phyloP scores from a whole-genome alignment of 2,113 vertebrate genomes.

The Anolis sagrei region DNA sequence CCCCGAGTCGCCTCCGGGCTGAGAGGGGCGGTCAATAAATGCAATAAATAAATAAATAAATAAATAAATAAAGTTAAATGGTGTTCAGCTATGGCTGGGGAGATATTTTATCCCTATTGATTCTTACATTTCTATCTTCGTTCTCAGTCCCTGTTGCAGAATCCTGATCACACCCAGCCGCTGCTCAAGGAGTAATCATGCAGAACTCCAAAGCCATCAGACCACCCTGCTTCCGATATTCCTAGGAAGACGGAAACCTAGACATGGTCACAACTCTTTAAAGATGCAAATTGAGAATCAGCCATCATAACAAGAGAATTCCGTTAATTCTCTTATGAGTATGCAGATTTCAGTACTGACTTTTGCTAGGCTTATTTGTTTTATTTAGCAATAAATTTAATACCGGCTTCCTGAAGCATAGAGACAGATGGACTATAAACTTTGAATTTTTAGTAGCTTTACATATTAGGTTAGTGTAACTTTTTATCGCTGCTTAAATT shows the following conservation, averaged over 20 bases:
- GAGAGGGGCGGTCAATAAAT: no score
- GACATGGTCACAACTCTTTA: conserved; percentile 81
- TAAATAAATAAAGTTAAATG: no score
- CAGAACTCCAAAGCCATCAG: neutral
- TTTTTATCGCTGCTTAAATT: conserved; percentile 75
- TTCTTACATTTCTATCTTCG: neutral
- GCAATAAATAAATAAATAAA: no score
- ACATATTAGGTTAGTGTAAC: conserved; percentile 65
- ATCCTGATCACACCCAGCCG: neutral
- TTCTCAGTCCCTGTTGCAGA: fast-evolving
- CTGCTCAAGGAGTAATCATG: neutral
- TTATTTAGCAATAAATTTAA: conserved; percentile 83
- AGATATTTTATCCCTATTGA: conserved; percentile 27
- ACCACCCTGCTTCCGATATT: conserved; percentile 10
- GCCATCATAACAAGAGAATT: conserved; percentile 73
- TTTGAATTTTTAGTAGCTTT: conserved; percentile 78
- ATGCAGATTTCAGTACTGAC: conserved; percentile 76
- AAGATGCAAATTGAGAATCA: conserved; percentile 85
- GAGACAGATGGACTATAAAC: conserved; percentile 83
- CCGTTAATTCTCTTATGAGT: conserved; percentile 76
- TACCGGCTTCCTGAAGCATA: conserved; percentile 77
- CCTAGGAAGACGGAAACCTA: conserved; percentile 27
- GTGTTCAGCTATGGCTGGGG: neutral
- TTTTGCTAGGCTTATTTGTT: conserved; percentile 80
- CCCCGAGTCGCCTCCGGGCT: no score